These are phyloP conservation scores for Scyliorhinus canicula DNA, from an alignment of 2,797 vertebrate genomes.

Conservation along the genomic window DNA sequence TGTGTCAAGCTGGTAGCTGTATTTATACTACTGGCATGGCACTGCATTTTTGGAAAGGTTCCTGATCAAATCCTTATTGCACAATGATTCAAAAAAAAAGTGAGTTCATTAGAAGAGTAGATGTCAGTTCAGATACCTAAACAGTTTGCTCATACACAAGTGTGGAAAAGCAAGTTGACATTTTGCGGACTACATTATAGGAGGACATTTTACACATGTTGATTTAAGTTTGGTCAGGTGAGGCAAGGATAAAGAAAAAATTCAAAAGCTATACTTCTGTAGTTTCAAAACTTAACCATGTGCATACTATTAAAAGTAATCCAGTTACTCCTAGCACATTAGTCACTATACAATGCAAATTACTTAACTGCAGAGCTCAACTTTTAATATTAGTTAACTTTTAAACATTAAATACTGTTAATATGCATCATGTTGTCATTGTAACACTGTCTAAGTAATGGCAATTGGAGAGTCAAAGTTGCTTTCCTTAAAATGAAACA, in stretches of 20 bases:
- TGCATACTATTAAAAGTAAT: neutral
- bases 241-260: neutral
- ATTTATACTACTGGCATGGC: constrained; percentile 14
- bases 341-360: neutral
- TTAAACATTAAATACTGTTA: constrained; percentile 29
- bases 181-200: neutral
- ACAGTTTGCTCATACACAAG: neutral
- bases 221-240: neutral
- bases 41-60: neutral
- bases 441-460: constrained; percentile 34
- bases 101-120: neutral
- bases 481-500: constrained; percentile 9
- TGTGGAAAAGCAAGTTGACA: neutral
- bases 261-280: neutral
- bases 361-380: constrained; percentile 4
- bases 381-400: constrained; percentile 6
- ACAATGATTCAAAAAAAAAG: neutral
- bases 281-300: neutral
- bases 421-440: constrained; percentile 5
- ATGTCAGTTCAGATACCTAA: neutral
- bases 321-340: neutral
- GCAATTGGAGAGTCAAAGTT: neutral
- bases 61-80: neutral
- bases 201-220: neutral
- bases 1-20: neutral